Conservation (phyloP, 1,140 invertebrate species). For the Caenorhabditis briggsae region DNA sequence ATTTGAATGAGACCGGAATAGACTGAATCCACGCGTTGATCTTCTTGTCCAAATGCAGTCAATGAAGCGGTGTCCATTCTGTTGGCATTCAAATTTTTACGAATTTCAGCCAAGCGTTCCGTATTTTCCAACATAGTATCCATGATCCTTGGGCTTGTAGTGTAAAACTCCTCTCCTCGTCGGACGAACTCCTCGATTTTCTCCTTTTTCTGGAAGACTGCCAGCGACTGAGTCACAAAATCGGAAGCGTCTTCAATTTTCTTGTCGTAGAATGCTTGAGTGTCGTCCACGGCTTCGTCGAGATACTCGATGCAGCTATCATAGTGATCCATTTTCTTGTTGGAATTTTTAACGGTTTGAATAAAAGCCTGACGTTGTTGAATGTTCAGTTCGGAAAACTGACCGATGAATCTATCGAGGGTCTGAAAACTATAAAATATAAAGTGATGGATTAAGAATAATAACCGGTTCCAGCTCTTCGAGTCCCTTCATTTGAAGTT, state of each 20-base stretch:
- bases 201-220: background rate
- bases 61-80: background rate
- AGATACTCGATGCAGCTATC: background rate
- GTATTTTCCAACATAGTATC: background rate
- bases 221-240: background rate
- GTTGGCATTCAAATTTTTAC: background rate
- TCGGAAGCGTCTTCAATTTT: too few species aligned
- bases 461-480: background rate
- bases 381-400: background rate
- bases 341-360: background rate
- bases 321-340: background rate
- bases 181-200: slow-evolving; percentile 21
- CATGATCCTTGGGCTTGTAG: background rate
- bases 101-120: background rate
- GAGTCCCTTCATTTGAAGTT: slow-evolving; percentile 8
- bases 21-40: background rate
- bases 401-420: background rate
- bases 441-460: background rate
- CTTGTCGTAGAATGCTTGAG: background rate
- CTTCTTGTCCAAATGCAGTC: background rate
- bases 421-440: background rate
- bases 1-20: background rate
- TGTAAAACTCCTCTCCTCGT: background rate
- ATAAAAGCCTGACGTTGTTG: background rate
- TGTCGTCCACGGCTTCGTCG: background rate